Evolutionary conservation across 2,888 invertebrate species (phyloP), one percentile per base, ranked within the genome.

Genomic region (Drosophila percnosoma): DNA sequence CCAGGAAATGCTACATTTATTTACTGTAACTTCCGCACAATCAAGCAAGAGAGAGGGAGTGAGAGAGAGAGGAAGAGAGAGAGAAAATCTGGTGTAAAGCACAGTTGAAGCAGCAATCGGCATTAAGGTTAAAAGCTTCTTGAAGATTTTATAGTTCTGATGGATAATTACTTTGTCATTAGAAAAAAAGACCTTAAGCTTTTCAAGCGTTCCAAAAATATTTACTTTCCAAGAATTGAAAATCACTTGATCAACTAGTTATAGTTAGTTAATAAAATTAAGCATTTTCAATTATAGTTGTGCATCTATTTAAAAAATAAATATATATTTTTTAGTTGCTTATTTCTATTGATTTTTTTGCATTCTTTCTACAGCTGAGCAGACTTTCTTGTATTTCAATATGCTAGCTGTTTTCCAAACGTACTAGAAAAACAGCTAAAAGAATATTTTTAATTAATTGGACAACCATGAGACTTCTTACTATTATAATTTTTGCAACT

Each of bases 1-100:
- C 57, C 51, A 60, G 81, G 87, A 82, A 76, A 71, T 68, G 57
- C 68, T 59, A 33, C 36, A 53, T 64, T 60, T 66, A 67, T 68
- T 33, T 60, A 58, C 57, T 51, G 6, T n/a, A 10, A 68, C 48
- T 68, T 71, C 51, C 53, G 61, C 42, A 52, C 10, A 27, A 52
- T 51, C 24, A 24, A n/a, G n/a, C 34, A 8, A 10, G 31, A 31
- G 36, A 7, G 5, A 13, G 5, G 34, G 6, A 11, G 1, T 3
- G 13, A 1, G 52, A n/a, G 27, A 18, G 0, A 24, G 11, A 15
- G 4, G n/a, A n/a, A 15, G 27, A 27, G 27, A 27, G 27, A 27
- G 45, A 24, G 27, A 7, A 10, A 0, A 18, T 49, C 34, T 29
- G 8, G 15, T 54, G 1, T 24, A 42, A 62, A 11, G 45, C 34